Conservation (phyloP, 2,797 vertebrate species). For the Falco peregrinus region DNA sequence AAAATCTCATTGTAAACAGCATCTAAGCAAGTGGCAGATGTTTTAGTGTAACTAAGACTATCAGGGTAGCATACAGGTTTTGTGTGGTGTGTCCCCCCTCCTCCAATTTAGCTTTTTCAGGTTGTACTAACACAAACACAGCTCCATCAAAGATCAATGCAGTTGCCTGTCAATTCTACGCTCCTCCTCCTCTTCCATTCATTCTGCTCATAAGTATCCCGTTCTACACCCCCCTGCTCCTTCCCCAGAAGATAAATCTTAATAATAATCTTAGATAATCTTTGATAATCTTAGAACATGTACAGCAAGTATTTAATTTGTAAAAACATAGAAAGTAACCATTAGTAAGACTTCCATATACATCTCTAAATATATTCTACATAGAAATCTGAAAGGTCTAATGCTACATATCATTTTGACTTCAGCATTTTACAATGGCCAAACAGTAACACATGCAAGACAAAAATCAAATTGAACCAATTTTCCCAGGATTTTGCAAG, state of each 20-base stretch:
- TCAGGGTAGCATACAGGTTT: not conserved
- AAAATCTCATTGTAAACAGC: not conserved
- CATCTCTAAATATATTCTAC: not conserved
- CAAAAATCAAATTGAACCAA: not conserved
- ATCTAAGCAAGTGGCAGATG: not conserved
- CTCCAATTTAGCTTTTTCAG: not conserved
- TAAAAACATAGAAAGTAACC: not conserved
- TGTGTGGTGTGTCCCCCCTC: not conserved
- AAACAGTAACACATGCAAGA: not conserved
- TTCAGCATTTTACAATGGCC: no score
- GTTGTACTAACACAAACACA: not conserved
- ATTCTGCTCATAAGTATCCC: not conserved
- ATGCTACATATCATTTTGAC: not conserved
- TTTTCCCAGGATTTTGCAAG: not conserved
- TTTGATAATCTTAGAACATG: not conserved
- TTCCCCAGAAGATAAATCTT: not conserved
- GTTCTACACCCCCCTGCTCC: not conserved
- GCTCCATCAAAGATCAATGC: not conserved
- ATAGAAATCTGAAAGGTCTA: not conserved
- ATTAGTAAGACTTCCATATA: not conserved
- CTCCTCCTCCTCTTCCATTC: not conserved
- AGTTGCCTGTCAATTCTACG: not conserved
- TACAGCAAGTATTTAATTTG: not conserved
- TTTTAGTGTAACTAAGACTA: not conserved
- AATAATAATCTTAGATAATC: no score